Percentiles rank a stretch among this genome's conserved stretches.
Evolutionary conservation across 2,113 vertebrate genomes (phyloP).

Genomic region (Phrynosoma platyrhinos): DNA sequence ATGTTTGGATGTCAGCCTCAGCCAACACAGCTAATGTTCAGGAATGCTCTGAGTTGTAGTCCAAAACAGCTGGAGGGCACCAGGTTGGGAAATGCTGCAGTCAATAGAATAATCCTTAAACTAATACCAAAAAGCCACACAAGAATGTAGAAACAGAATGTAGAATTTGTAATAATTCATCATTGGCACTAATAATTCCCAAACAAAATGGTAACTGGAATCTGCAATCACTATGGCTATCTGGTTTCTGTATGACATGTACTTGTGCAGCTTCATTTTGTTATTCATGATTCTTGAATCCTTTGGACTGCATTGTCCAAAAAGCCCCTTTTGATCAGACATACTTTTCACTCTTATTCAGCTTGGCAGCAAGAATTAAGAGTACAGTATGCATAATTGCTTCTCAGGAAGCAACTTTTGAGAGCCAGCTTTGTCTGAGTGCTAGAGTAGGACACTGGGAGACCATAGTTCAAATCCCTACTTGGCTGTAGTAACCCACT

Average conservation of each 20-base stretch:
- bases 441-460: no score
- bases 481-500: no score
- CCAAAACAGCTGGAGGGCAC: no score
- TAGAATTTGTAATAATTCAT: accelerated
- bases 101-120: neutral
- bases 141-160: neutral
- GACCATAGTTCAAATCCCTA: no score
- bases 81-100: no score
- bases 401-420: neutral
- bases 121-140: neutral
- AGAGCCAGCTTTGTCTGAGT: no score
- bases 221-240: neutral
- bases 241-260: neutral
- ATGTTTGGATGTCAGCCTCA: no score
- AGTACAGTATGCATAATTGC: neutral
- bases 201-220: neutral
- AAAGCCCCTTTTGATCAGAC: neutral
- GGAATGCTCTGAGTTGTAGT: no score
- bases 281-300: neutral
- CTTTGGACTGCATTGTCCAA: neutral
- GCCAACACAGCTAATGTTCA: no score
- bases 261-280: neutral
- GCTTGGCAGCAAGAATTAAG: neutral
- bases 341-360: neutral
- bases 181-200: neutral